Evolutionary conservation across 2,797 vertebrate species (phyloP), one percentile per base, ranked within the genome.

Genomic region (Parauchenoglanis ngamensis): DNA sequence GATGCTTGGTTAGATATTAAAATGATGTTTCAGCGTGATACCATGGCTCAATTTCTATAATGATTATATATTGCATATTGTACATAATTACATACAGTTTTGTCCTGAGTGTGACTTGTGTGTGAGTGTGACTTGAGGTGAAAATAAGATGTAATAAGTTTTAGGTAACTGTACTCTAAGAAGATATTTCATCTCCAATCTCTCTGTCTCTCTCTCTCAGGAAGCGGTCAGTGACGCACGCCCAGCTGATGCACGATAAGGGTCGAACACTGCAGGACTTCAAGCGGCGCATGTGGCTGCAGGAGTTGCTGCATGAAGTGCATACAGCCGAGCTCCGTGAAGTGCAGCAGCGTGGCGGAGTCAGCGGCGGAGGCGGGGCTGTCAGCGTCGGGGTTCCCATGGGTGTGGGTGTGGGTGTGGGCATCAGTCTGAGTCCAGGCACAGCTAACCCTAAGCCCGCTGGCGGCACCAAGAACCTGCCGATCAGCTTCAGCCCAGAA

Each of bases 241-340:
- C 98, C 31, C 98, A 99, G 96, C 96, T 99, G 23, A 94, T 99
- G 93, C 98, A 99, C n/a, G 98, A 99, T 92, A 99, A 99, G 91
- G 96, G 97, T 31, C 97, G 97, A 70, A 96, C 96, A 15, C 95
- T 98, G 91, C 98, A 99, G 91, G 98, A 99, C 68, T 93, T 97
- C 19, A 94, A 97, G 91, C 96, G 98, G 3, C 96, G 97, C 67
- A 96, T 96, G 93, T 99, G 98, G 96, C 96, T 99, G 35, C 97
- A 99, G 89, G 97, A 97, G 87, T 94, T 99, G 21, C 95, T 99
- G 4, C 97, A 97, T 0, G 97, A 97, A 0, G 97, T 99, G 54
- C 98, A 99, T 94, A 99, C 98, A 0, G 97, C 98, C 0, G 97
- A 98, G 92, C 96, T 97, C 88, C 96, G 97, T 0, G 95, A 97